Conservation (phyloP, 2,888 invertebrate genomes). For the Leptopilina syphax region DNA sequence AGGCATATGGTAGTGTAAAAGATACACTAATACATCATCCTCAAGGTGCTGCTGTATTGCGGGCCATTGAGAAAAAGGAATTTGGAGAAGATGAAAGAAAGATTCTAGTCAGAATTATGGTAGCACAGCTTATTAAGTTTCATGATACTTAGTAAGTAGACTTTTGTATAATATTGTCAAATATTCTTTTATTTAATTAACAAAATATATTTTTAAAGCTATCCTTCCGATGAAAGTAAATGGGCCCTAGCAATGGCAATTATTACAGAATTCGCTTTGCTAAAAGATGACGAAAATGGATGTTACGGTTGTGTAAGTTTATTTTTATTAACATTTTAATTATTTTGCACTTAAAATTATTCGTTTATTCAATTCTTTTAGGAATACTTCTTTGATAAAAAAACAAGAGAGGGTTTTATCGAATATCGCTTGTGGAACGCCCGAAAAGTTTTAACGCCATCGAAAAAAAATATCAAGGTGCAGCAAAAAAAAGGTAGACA, state of each 20-base stretch:
- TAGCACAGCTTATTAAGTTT: not conserved
- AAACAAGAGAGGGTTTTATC: conserved; percentile 43
- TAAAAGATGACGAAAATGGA: conserved; percentile 10
- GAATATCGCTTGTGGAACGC: conserved; percentile 46
- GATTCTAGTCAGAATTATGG: conserved; percentile 1
- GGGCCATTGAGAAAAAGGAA: not conserved
- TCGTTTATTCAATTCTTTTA: conserved; percentile 3
- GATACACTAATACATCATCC: not conserved
- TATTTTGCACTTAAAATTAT: not conserved
- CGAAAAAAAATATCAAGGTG: conserved; percentile 43
- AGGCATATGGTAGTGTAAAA: conserved; percentile 7
- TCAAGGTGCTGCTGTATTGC: not conserved
- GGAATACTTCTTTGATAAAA: conserved; percentile 45
- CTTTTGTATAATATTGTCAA: not conserved
- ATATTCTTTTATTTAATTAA: not conserved
- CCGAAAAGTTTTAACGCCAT: conserved; percentile 42
- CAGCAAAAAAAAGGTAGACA: not conserved
- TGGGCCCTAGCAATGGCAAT: conserved; percentile 41
- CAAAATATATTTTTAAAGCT: conserved; percentile 16
- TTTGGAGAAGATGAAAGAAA: not conserved
- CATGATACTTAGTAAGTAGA: not conserved
- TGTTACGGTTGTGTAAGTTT: conserved; percentile 22
- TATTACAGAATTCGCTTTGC: conserved; percentile 31
- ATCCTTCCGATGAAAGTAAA: conserved; percentile 41
- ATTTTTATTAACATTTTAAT: not conserved